Conservation (phyloP, 2,113 vertebrate species). For the Tamias sibiricus region DNA sequence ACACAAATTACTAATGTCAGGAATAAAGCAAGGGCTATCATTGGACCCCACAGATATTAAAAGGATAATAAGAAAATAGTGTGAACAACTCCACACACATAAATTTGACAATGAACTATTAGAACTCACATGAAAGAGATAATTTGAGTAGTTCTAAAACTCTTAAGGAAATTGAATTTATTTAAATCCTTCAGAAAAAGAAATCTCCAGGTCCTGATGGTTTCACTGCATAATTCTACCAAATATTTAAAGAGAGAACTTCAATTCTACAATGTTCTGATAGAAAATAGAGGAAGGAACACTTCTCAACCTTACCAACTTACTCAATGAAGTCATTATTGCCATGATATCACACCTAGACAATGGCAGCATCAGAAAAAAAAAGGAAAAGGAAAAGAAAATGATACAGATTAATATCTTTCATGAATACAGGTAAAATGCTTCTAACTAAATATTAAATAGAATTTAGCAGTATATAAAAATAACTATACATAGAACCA, state of each 20-base stretch:
- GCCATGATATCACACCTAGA: background rate
- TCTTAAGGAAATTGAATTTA: background rate
- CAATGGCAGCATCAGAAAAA: background rate
- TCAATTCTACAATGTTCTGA: background rate
- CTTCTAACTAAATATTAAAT: background rate
- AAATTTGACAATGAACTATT: slow-evolving; percentile 3
- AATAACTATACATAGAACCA: background rate
- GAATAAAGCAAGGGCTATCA: background rate
- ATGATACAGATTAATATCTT: background rate
- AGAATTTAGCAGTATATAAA: background rate
- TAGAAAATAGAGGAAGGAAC: background rate
- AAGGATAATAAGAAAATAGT: slow-evolving; percentile 12
- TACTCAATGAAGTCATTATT: background rate
- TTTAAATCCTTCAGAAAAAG: background rate
- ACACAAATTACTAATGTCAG: slow-evolving; percentile 54
- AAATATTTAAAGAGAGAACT: slow-evolving; percentile 30
- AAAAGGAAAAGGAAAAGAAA: background rate
- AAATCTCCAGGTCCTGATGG: slow-evolving; percentile 30
- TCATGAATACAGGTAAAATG: background rate
- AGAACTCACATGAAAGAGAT: background rate
- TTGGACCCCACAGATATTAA: background rate
- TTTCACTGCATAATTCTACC: slow-evolving; percentile 40
- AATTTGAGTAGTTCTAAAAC: slow-evolving; percentile 1
- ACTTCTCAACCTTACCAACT: background rate
- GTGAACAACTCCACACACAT: background rate